Conservation (phyloP, 1,140 invertebrate genomes). For the Trichogramma pretiosum region DNA sequence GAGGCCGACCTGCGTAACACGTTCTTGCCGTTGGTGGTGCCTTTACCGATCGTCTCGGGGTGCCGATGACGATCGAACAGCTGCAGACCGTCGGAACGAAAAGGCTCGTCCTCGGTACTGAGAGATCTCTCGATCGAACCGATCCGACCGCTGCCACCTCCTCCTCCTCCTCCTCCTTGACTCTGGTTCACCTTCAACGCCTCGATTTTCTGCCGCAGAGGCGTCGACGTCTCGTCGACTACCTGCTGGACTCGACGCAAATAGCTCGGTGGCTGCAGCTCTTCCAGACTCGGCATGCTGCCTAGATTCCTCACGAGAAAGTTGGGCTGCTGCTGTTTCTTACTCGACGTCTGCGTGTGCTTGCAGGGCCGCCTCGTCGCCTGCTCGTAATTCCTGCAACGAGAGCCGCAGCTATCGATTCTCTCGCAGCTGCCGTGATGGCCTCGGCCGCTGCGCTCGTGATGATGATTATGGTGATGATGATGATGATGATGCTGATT, state of each 20-base stretch:
- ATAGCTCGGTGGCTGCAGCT: slow-evolving; percentile 29
- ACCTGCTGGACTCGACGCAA: slow-evolving; percentile 34
- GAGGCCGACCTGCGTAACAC: background rate
- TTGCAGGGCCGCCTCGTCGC: slow-evolving; percentile 17
- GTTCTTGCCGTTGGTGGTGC: background rate
- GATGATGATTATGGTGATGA: too few species aligned
- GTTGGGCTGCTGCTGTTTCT: too few species aligned
- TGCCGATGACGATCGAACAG: background rate
- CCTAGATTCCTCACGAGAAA: slow-evolving; percentile 28
- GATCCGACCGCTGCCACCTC: background rate
- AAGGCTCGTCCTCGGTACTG: background rate
- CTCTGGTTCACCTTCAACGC: slow-evolving; percentile 23
- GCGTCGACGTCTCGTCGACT: slow-evolving; percentile 27
- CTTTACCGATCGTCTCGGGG: background rate
- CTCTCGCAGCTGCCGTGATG: background rate
- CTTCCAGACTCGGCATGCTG: slow-evolving; percentile 28
- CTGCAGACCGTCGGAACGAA: background rate
- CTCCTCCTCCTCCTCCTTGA: background rate
- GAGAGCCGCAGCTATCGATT: background rate
- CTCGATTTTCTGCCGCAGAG: slow-evolving; percentile 32
- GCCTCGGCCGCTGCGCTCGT: slow-evolving; percentile 6
- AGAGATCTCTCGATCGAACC: slow-evolving; percentile 3
- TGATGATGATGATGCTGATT: too few species aligned
- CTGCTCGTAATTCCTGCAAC: background rate
- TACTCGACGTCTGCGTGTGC: too few species aligned